Base-by-base conservation (phyloP, 2,797 vertebrate species). In the Hypotaenidia philippensis region DNA sequence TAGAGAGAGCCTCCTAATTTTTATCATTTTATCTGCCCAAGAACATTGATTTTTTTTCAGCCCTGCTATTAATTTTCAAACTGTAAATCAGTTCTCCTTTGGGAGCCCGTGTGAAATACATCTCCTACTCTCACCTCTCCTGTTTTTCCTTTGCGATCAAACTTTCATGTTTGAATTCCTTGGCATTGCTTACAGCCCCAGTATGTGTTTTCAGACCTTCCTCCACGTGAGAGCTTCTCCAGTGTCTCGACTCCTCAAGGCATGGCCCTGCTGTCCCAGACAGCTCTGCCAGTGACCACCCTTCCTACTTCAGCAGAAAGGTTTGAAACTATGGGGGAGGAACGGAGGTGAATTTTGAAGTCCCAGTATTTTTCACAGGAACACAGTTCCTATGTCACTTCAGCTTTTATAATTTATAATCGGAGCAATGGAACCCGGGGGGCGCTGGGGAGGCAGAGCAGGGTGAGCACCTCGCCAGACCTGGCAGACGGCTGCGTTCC, bases 31-130 rank as follows among this genome's bases (percentile, higher is more conserved):
- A 83, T 65, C 61, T 92, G 22, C 36, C 31, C 32, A 83, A 83
- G 64, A 71, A 83, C 69, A 81, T 31, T 34, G 81, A 64, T 74
- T 83, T 55, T 85, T 40, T 89, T 93, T 66, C 76, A 76, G 55
- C 18, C 8, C 36, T 86, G 34, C 47, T 94, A 61, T 69, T 95
- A 77, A 77, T 92, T 95, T 92, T 91, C 71, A 52, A 85, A 78
- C 65, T 27, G 18, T 75, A 14, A 64, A 85, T 89, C 53, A 65
- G 29, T 52, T 68, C 38, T 94, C 87, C 91, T 75, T 79, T 66
- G 76, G 61, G 84, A 94, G 10, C 13, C 61, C 6, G 1, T 17
- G 32, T 72, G 79, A 91, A 90, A 83, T 32, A 63, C 45, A 87
- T 50, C 60, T 81, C 55, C 55, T 86, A 45, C 53, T 78, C 27